phyloP scores from a whole-genome alignment of 2,113 vertebrate species.

The Alligator mississippiensis region DNA sequence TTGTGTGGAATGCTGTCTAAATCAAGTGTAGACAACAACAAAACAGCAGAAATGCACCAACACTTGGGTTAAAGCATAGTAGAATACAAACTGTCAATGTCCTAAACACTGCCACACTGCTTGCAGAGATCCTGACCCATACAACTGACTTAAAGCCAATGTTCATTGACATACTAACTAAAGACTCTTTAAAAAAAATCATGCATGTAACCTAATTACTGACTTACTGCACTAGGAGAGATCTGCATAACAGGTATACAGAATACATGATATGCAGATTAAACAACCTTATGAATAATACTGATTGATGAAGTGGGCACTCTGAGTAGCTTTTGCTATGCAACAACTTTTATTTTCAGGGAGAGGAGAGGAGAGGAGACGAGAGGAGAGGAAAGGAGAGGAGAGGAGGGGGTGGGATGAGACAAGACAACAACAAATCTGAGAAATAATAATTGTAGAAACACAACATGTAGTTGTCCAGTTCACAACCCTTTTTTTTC shows the following conservation, averaged over 20 bases:
- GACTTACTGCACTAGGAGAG: neutral
- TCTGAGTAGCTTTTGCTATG: neutral
- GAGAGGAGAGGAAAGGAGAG: too few relatives aligned
- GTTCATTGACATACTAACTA: constrained; percentile 15
- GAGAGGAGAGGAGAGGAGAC: too few relatives aligned
- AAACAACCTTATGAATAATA: constrained; percentile 2
- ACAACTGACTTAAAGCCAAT: constrained; percentile 34
- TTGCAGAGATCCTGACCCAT: constrained; percentile 31
- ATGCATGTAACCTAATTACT: neutral
- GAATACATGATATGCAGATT: constrained; percentile 3
- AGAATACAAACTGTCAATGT: constrained; percentile 22
- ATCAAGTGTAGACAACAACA: neutral
- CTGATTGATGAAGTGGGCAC: neutral
- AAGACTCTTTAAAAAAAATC: constrained; percentile 18
- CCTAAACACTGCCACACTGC: neutral
- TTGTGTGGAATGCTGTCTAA: constrained; percentile 35
- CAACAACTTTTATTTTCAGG: neutral
- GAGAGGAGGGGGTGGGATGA: too few relatives aligned
- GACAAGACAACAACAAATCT: neutral
- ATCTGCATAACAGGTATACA: neutral
- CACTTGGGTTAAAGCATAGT: neutral
- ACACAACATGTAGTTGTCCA: neutral
- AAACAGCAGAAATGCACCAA: constrained; percentile 11
- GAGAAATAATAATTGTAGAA: constrained; percentile 1
- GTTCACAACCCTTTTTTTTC: neutral